Conservation (phyloP, 2,797 vertebrate genomes). For the Spheniscus humboldti region DNA sequence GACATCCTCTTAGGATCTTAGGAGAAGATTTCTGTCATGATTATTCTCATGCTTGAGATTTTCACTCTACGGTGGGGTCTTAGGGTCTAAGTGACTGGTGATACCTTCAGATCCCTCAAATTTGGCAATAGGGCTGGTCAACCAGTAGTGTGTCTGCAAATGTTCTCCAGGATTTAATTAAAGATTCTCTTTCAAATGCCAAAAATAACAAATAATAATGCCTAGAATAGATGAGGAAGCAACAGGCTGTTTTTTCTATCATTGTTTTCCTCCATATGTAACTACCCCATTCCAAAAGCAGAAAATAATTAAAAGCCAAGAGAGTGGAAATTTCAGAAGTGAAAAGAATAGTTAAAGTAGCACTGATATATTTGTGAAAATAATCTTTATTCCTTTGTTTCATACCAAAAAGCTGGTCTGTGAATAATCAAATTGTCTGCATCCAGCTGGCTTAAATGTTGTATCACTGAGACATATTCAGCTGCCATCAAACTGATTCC, state of each 20-base stretch:
- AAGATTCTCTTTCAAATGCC: neutral
- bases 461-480: neutral
- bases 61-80: neutral
- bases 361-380: neutral
- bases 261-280: neutral
- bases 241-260: neutral
- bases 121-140: neutral
- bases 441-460: neutral
- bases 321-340: neutral
- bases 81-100: neutral
- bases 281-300: neutral
- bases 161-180: neutral
- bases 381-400: neutral
- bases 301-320: neutral
- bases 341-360: neutral
- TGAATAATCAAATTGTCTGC: neutral
- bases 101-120: neutral
- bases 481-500: neutral
- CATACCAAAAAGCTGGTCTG: neutral
- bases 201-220: neutral
- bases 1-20: neutral
- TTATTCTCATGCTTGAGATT: neutral
- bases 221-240: neutral
- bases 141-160: neutral
- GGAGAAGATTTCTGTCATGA: neutral